Base-by-base conservation (phyloP, 2,113 vertebrate genomes). In the Pagrus major region DNA sequence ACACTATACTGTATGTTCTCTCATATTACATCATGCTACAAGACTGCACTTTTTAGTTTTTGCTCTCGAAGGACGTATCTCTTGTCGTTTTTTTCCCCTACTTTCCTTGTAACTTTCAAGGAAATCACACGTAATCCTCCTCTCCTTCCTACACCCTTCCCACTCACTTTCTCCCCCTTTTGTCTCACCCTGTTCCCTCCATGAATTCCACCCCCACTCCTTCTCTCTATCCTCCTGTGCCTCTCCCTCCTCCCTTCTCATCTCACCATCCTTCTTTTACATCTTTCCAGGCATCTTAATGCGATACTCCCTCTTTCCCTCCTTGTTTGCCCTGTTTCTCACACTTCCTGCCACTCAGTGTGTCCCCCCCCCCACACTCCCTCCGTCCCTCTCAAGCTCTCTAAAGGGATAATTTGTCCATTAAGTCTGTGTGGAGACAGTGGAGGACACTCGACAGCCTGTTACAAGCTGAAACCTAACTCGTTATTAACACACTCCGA, bases 391-490 rank as follows among this genome's bases (percentile, higher is more conserved):
- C 47, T 86, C 55, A 46, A 72, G 59, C 70, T 60, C 80, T 82
- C 75, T 23, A 44, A 87, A 86, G 67, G 76, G 82, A 83, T 89
- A 72, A 90, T 90, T 91, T 90, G 75, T 83, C 87, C 86, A 90
- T 90, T 92, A 85, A 77, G 78, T 78, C 76, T 61, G 46, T 23
- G 68, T 80, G 69, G 85, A 73, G 74, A 85, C 71, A 82, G 42
- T 42, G 64, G 72, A 92, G 84, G 78, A 87, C 81, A 78, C 91
- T 80, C 23, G 12, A 84, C 66, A 71, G 73, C 82, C 70, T 68
- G 65, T 84, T 80, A 67, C 84, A 88, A 81, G 52, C 54, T 66
- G 71, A 83, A 86, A 86, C 84, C 76, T 64, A 76, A 84, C 80
- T 88, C 76, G 76, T 86, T 70, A 80, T 69, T 76, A 88, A 86